phyloP scores from a whole-genome alignment of 2,888 invertebrate genomes.

The Nesidiocoris tenuis region DNA sequence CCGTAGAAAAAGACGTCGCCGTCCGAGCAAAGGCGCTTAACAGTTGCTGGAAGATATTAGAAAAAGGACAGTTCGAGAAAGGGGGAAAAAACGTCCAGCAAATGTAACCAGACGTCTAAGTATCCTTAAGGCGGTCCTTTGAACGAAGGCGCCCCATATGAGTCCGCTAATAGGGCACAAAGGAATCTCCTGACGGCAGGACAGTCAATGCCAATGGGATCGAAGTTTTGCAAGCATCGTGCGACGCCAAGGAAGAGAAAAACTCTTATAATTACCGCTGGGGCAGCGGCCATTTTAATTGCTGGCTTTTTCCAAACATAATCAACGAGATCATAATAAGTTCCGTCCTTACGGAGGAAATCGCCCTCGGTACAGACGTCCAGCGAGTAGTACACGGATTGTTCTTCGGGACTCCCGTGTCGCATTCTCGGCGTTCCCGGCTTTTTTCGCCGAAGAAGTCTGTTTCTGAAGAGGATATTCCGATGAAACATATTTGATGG shows the following conservation, averaged over 20 bases:
- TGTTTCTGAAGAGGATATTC: slow-evolving; percentile 25
- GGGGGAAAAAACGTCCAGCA: slow-evolving; percentile 7
- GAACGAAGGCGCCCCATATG: slow-evolving; percentile 39
- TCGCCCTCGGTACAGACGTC: slow-evolving; percentile 8
- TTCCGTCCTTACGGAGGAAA: slow-evolving; percentile 15
- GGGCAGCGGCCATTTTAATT: slow-evolving; percentile 41
- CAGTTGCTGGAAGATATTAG: slow-evolving; percentile 8
- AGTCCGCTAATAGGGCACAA: slow-evolving; percentile 34
- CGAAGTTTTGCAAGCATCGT: slow-evolving; percentile 13
- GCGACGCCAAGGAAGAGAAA: slow-evolving; percentile 8
- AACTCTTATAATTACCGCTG: slow-evolving; percentile 38
- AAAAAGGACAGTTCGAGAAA: slow-evolving; percentile 6
- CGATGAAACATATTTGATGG: slow-evolving; percentile 44
- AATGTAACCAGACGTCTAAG: slow-evolving; percentile 38
- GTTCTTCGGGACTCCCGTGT: background rate
- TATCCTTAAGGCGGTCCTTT: slow-evolving; percentile 25
- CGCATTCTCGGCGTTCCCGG: slow-evolving; percentile 25
- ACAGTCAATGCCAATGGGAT: slow-evolving; percentile 26
- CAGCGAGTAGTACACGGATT: background rate
- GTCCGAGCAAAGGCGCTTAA: background rate
- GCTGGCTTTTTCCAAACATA: slow-evolving; percentile 34
- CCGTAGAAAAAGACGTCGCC: slow-evolving; percentile 12
- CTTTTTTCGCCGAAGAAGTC: background rate
- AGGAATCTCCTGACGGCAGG: slow-evolving; percentile 36
- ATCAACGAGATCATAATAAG: slow-evolving; percentile 42